Evolutionary conservation across 2,888 invertebrate species (phyloP), one percentile per base, ranked within the genome.

Genomic region (Xestia rhomboidea): DNA sequence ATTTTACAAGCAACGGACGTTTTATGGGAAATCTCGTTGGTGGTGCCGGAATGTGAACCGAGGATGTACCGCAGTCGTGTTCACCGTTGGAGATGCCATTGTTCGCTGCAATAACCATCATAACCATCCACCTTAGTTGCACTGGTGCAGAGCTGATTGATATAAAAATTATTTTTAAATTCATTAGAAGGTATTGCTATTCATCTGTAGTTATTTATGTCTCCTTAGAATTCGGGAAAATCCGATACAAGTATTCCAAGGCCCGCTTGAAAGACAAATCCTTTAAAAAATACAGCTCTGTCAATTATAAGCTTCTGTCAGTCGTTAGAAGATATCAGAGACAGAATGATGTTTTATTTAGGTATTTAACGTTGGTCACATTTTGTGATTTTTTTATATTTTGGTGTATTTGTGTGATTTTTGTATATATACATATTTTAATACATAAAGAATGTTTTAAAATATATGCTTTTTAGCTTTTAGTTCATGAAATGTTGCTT

Each of bases 71-170:
- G 41, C 92, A 13, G 77, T 83, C 11, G 57, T 93, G 1, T 81
- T 84, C 51, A 93, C 93, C 0, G 15, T 91, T 0, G 89, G 88
- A 27, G 83, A 90, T 38, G 70, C 85, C 30, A 87, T 94, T 41
- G 75, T 93, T 24, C 85, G 77, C 41, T 80, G 79, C 34, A 85
- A 82, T 13, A 89, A 90, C 49, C 71, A 80, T 1, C 93, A 93
- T 62, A 92, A 87, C 15, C 83, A 84, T 54, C 62, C 81, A 21
- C 76, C 79, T 15, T 51, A 54, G 2, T 30, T 38, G 8, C 21
- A 34, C 2, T 30, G 1, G 54, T 13, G 54, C 54, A 27, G 13
- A 27, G 15, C 27, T 60, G 30, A 30, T 30, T 30, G 30, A 27
- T 27, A 57, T 27, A 18, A 57, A 7, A 27, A 18, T 15, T 54